Conservation (phyloP, 92 coral and sea anemone species). For the Siderastrea radians region DNA sequence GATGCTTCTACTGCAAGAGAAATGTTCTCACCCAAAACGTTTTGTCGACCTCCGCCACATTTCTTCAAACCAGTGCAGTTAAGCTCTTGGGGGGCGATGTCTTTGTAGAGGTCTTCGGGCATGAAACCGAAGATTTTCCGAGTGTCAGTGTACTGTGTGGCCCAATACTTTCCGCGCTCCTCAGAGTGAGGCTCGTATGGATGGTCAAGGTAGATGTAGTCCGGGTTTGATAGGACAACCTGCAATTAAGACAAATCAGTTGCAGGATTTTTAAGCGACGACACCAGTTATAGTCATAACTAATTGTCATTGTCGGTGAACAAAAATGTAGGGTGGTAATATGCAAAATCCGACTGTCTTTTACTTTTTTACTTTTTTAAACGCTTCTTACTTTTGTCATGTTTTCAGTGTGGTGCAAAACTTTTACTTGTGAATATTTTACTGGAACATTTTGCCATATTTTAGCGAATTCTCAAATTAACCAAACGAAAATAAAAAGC, state of each 20-base stretch:
- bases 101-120: constrained; percentile 76
- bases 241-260: constrained; percentile 9
- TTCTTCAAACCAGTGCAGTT: constrained; percentile 35
- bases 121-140: constrained; percentile 75
- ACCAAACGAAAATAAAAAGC: too few relatives aligned
- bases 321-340: too few relatives aligned
- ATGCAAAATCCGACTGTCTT: too few relatives aligned
- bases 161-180: constrained; percentile 93
- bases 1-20: background rate
- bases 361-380: too few relatives aligned
- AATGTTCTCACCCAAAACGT: constrained; percentile 51
- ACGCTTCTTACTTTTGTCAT: too few relatives aligned
- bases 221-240: constrained; percentile 87
- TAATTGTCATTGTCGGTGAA: too few relatives aligned
- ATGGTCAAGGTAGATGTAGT: constrained; percentile 89
- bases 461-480: too few relatives aligned
- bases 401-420: too few relatives aligned
- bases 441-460: too few relatives aligned
- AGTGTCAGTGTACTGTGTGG: constrained; percentile 77
- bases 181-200: constrained; percentile 86
- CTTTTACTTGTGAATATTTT: too few relatives aligned
- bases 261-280: background rate
- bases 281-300: background rate
- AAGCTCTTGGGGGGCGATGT: constrained; percentile 39
- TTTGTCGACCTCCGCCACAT: constrained; percentile 17